Conservation (phyloP, 2,113 vertebrate species). For the Arenaria interpres region DNA sequence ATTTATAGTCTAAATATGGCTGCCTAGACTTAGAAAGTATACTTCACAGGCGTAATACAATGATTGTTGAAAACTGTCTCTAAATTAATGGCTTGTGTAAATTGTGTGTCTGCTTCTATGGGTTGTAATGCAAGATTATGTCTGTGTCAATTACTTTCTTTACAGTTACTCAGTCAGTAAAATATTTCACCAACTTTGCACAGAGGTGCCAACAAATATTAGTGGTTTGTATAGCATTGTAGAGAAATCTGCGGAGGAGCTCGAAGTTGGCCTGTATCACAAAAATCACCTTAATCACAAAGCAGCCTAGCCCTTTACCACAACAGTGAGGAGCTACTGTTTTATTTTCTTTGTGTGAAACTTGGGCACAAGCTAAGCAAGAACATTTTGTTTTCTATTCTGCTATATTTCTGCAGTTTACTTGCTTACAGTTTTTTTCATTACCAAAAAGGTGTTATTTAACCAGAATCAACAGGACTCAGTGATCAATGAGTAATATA, state of each 20-base stretch:
- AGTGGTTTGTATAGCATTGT: not conserved
- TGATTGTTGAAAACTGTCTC: not conserved
- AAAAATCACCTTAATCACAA: not conserved
- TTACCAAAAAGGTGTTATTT: not conserved
- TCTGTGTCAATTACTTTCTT: not conserved
- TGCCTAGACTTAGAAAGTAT: not conserved
- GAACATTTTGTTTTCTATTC: not conserved
- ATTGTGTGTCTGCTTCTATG: accelerated
- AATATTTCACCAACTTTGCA: not conserved
- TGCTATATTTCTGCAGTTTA: not conserved
- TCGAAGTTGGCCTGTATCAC: not conserved
- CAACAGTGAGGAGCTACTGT: not conserved
- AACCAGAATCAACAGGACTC: not conserved
- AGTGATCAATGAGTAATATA: not conserved
- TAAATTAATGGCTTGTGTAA: not conserved
- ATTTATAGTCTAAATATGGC: not conserved
- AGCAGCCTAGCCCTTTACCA: not conserved
- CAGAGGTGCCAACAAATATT: not conserved
- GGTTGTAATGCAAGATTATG: not conserved
- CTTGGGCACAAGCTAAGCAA: not conserved
- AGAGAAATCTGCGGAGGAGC: not conserved
- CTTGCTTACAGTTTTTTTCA: not conserved
- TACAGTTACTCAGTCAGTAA: not conserved
- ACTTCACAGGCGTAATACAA: not conserved
- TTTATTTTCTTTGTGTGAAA: not conserved